Percentiles rank a stretch among this genome's conserved stretches.
These are phyloP conservation scores for Engystomops pustulosus DNA, from an alignment of 2,113 vertebrate genomes.

Conservation along the genomic window DNA sequence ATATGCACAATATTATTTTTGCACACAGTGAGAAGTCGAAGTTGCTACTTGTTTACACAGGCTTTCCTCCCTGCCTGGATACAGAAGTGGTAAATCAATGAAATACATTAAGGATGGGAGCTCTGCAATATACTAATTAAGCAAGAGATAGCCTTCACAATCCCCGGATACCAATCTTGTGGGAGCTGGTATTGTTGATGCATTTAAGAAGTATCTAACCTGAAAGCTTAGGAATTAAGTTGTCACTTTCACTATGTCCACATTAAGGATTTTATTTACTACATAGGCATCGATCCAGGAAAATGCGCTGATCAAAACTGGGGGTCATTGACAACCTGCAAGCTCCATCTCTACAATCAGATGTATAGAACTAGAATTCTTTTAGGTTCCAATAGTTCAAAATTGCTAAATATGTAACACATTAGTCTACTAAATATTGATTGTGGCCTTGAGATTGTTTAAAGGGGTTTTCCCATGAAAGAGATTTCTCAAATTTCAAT, in stretches of 20 bases:
- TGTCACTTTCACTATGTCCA: constrained; percentile 41
- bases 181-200: constrained; percentile 35
- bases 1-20: not conserved
- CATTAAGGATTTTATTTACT: constrained; percentile 42
- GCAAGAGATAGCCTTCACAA: constrained; percentile 20
- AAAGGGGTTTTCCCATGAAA: too few relatives aligned
- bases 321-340: not conserved
- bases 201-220: constrained; percentile 21
- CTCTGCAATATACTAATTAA: constrained; percentile 35
- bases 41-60: not conserved
- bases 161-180: constrained; percentile 31
- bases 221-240: constrained; percentile 38
- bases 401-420: too few relatives aligned
- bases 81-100: constrained; percentile 10
- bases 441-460: too few relatives aligned
- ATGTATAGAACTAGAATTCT: not conserved
- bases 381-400: too few relatives aligned
- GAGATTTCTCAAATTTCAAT: too few relatives aligned
- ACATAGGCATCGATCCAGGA: constrained; percentile 13
- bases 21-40: not conserved
- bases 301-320: constrained; percentile 12
- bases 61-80: not conserved
- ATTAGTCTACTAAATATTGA: too few relatives aligned
- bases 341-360: not conserved
- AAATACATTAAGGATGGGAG: constrained; percentile 32